Evolutionary conservation across 2,113 vertebrate species (phyloP).

Genomic region (Boleophthalmus pectinirostris): DNA sequence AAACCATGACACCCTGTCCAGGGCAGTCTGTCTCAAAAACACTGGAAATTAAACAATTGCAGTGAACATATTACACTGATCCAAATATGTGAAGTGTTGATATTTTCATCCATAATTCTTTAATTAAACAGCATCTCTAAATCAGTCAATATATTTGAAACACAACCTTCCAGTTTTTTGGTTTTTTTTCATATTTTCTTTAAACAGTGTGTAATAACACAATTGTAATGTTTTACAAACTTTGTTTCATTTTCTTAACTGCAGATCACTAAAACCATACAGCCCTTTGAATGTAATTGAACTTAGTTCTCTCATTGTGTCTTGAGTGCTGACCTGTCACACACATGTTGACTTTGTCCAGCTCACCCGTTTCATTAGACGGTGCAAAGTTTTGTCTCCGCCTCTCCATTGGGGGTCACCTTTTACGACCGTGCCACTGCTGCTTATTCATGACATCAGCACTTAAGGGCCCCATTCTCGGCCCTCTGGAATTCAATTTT

Average conservation of each 20-base stretch:
- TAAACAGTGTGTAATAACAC: background rate
- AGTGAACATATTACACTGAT: background rate
- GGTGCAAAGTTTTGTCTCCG: conserved; percentile 22
- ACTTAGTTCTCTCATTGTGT: background rate
- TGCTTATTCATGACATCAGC: conserved; percentile 68
- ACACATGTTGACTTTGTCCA: conserved; percentile 26
- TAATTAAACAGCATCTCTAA: no score
- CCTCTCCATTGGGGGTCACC: conserved; percentile 32
- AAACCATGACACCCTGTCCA: no score
- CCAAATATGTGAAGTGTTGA: no score
- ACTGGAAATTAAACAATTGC: no score
- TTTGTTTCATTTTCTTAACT: background rate
- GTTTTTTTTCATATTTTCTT: background rate
- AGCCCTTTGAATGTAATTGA: background rate
- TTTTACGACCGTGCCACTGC: conserved; percentile 54
- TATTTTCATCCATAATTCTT: no score
- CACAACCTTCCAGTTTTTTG: no score
- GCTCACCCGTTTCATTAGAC: conserved; percentile 32
- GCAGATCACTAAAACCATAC: background rate
- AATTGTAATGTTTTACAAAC: background rate
- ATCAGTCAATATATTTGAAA: no score
- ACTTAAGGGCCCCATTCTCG: conserved; percentile 44
- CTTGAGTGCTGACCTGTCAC: conserved; percentile 9
- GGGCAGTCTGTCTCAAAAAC: no score
- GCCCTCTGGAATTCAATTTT: conserved; percentile 65